These are phyloP conservation scores for Ceuthmochares aereus DNA, from an alignment of 2,113 vertebrate species.

Conservation along the genomic window DNA sequence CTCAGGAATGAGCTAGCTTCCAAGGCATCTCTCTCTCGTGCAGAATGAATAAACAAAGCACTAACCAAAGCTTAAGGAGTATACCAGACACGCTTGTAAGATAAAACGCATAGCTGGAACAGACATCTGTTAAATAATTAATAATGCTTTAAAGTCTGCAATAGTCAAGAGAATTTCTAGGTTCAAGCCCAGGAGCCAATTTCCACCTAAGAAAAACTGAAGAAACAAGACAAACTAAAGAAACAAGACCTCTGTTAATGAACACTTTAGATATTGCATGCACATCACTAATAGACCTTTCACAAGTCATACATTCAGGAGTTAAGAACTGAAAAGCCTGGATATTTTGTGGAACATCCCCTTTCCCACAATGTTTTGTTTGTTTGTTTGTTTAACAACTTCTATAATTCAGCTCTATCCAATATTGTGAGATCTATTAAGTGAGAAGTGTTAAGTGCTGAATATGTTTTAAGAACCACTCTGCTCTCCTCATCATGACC, in stretches of 20 bases:
- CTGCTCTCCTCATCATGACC: background rate
- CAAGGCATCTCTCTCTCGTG: background rate
- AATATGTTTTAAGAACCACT: background rate
- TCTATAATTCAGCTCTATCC: background rate
- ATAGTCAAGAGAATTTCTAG: background rate
- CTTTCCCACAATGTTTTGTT: background rate
- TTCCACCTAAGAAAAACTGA: background rate
- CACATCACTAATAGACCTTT: background rate
- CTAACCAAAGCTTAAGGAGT: background rate
- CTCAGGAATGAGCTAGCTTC: accelerated
- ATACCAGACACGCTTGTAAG: background rate
- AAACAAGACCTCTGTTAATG: background rate
- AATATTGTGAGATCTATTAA: background rate
- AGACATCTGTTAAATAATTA: background rate
- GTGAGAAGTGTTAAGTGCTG: background rate
- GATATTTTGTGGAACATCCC: background rate
- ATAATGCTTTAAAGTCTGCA: background rate
- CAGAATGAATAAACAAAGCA: background rate
- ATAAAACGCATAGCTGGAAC: background rate
- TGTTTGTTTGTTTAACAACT: background rate
- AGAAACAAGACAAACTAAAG: background rate
- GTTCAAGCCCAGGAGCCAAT: background rate
- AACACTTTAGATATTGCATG: background rate
- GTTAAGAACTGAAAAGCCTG: background rate
- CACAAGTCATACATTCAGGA: background rate